Evolutionary conservation across 2,888 invertebrate genomes (phyloP), one percentile per base, ranked within the genome.

Genomic region (Unio delphinus): DNA sequence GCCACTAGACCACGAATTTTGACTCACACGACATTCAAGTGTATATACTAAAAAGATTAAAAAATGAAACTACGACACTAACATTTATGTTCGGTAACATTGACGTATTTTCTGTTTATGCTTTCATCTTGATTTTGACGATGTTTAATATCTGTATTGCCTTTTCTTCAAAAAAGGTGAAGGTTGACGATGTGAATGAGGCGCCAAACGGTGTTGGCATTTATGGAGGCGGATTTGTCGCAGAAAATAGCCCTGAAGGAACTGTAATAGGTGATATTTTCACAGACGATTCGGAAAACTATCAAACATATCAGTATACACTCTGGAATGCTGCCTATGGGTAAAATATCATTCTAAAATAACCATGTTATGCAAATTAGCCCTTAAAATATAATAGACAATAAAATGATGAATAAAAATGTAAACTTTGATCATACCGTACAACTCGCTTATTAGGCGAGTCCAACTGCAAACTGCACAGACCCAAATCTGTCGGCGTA

Each of bases 121-220:
- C 11, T 11, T 59, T 59, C 18, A 11, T 59, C 59, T 17, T 59
- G 59, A 59, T 23, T 8, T 58, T 11, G 23, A 59, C 18, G 0
- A 18, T 3, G 59, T 59, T 45, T 45, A 45, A 45, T 45, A 45
- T 15, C 11, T 45, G 45, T 15, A 34, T 58, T 34, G 34, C 20
- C 28, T 64, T 59, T 11, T 26, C 23, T 30, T 20, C 26, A 28
- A 28, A 26, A 30, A 65, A 80, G 80, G 72, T 82, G 56, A 63
- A 65, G 17, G 76, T 82, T 7, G 61, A 68, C 58, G 79, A 83
- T 69, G 74, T 80, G 18, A 83, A 83, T 69, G 83, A 83, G 66
- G 67, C 75, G 11, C 83, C 83, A 5, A 69, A 68, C n/a, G 73
- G 73, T 23, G 70, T 83, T 26, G 72, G 69, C 30, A 69, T 82